Evolutionary conservation across 2,113 vertebrate genomes (phyloP).

Genomic region (Lasiurus cinereus): DNA sequence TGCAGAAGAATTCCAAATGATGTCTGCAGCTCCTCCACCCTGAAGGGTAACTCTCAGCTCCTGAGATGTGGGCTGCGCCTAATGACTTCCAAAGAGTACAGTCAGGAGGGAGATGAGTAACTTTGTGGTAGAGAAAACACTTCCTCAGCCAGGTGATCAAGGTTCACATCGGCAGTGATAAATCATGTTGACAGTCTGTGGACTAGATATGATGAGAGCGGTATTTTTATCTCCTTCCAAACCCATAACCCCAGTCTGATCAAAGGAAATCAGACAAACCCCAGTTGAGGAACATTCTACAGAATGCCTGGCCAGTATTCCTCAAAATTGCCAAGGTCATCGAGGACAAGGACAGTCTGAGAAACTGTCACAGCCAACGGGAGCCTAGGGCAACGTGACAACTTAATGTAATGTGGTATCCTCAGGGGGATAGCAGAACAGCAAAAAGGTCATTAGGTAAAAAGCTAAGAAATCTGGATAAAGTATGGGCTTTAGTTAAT

Average conservation of each 20-base stretch:
- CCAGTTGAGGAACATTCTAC: neutral
- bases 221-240: constrained; percentile 42
- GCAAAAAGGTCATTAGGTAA: neutral
- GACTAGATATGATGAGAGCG: neutral
- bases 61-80: neutral
- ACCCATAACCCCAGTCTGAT: neutral
- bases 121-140: neutral
- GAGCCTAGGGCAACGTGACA: neutral
- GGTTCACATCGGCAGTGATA: neutral
- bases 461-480: constrained; percentile 22
- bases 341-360: constrained; percentile 41
- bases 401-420: neutral
- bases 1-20: neutral
- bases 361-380: constrained; percentile 6
- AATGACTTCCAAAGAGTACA: neutral
- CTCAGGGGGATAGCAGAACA: neutral
- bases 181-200: neutral
- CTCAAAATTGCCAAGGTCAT: constrained; percentile 44
- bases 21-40: neutral
- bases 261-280: neutral
- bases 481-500: constrained; percentile 8
- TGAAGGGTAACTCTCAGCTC: neutral
- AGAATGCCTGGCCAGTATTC: neutral
- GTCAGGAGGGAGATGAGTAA: neutral
- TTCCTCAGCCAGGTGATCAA: neutral